phyloP scores from a whole-genome alignment of 2,888 invertebrate species.

The Caenorhabditis uteleia region DNA sequence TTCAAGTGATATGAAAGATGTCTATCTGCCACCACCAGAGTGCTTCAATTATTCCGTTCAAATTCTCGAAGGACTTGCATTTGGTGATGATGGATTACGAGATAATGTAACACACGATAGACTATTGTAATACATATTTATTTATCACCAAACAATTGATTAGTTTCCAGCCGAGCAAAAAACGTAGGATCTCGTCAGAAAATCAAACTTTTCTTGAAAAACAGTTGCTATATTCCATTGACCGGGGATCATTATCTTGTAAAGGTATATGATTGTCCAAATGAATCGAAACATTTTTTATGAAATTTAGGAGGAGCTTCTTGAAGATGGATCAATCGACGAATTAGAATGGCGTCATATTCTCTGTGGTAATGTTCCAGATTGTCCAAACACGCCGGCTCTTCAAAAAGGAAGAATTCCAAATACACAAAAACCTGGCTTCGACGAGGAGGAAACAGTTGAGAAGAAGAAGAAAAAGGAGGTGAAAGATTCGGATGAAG shows the following conservation, averaged over 20 bases:
- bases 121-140: conserved; percentile 24
- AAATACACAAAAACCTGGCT: conserved; percentile 26
- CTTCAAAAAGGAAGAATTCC: conserved; percentile 43
- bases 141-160: not conserved
- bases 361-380: conserved; percentile 50
- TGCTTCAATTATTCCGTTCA: conserved; percentile 21
- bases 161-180: conserved; percentile 49
- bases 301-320: conserved; percentile 20
- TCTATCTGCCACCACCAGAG: conserved; percentile 15
- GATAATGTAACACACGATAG: conserved; percentile 19
- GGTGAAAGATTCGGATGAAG: conserved; percentile 13
- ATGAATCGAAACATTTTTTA: too few species aligned
- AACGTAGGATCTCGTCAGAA: conserved; percentile 39
- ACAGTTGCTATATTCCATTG: conserved; percentile 28
- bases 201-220: conserved; percentile 53
- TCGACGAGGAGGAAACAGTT: conserved; percentile 14
- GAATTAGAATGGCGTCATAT: conserved; percentile 40
- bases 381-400: conserved; percentile 54
- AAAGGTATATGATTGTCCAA: conserved; percentile 21
- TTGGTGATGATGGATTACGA: conserved; percentile 21
- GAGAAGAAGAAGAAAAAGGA: conserved; percentile 28
- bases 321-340: conserved; percentile 30
- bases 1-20: conserved; percentile 17
- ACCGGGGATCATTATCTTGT: conserved; percentile 37
- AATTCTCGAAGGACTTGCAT: conserved; percentile 7